Conservation (phyloP, 1,140 invertebrate genomes). For the Drosophila melanogaster region Release_6_plus_ISO1_MT NT_033777.3:23910501-23911000, state of each 20-base stretch:
- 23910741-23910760: slow-evolving; percentile 7
- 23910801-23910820: slow-evolving; percentile 41
- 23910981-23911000: slow-evolving; percentile 48
- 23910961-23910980: slow-evolving; percentile 58
- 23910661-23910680: not conserved
- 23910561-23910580: slow-evolving; percentile 3
- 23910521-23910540: slow-evolving; percentile 14
- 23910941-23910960: slow-evolving; percentile 20
- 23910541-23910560: slow-evolving; percentile 3
- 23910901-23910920: not conserved
- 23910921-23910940: not conserved
- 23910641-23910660: not conserved
- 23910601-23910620: slow-evolving; percentile 7
- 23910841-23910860: slow-evolving; percentile 41
- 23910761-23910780: slow-evolving; percentile 18
- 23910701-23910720: too few species aligned
- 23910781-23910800: slow-evolving; percentile 50
- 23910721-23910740: not conserved
- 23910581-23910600: not conserved
- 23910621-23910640: not conserved
- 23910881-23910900: slow-evolving; percentile 34
- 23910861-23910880: slow-evolving; percentile 57
- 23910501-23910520: slow-evolving; percentile 42
- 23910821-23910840: slow-evolving; percentile 43
- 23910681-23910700: too few species aligned